Percentiles rank a stretch among this genome's conserved stretches.
These are phyloP conservation scores for Sapajus apella DNA, from an alignment of 2,113 vertebrate species.

Conservation along the genomic window DNA sequence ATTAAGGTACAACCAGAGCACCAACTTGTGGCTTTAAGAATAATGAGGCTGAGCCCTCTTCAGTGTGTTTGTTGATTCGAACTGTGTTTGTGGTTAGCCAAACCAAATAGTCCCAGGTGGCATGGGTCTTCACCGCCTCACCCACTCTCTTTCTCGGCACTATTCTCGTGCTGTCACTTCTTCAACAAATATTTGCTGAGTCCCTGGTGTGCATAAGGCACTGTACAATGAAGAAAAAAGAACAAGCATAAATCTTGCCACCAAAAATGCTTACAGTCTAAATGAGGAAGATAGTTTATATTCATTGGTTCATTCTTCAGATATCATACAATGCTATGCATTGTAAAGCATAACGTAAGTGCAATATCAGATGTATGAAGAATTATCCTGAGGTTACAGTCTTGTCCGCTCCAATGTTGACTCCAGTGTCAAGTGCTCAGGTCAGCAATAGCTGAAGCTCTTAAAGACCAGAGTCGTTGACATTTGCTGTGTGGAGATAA, in stretches of 20 bases:
- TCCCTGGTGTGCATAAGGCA: not conserved
- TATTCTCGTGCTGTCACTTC: not conserved
- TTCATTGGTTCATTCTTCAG: not conserved
- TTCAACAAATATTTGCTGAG: constrained; percentile 16
- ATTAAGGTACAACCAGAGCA: not conserved
- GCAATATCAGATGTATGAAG: not conserved
- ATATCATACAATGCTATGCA: not conserved
- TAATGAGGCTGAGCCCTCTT: not conserved
- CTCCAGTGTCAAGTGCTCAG: not conserved
- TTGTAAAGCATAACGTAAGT: not conserved
- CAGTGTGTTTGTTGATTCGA: not conserved
- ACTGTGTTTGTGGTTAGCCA: not conserved
- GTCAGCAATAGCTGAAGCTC: not conserved
- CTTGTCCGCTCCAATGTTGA: not conserved
- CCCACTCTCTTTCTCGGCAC: not conserved
- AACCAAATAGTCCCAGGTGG: not conserved
- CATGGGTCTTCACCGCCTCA: not conserved
- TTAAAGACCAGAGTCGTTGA: not conserved
- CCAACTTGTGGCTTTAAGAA: not conserved
- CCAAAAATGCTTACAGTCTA: not conserved
- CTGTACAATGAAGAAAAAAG: not conserved
- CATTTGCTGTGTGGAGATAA: not conserved
- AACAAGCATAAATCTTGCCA: not conserved
- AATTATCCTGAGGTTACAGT: not conserved
- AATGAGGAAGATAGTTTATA: not conserved